Evolutionary conservation across 2,888 invertebrate species (phyloP).

Genomic region (Trilocha varians): DNA sequence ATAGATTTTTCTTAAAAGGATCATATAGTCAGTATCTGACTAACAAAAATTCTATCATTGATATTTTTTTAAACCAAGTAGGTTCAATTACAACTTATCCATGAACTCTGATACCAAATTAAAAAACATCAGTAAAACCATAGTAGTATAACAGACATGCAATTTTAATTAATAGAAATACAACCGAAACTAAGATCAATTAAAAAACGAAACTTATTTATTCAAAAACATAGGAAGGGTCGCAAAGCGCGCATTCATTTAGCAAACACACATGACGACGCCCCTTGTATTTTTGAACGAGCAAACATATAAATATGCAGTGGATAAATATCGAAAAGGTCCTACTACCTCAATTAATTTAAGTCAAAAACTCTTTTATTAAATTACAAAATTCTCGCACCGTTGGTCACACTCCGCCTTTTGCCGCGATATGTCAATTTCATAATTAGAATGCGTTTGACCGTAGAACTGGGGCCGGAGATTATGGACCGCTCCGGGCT

Average conservation of each 20-base stretch:
- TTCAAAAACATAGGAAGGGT: slow-evolving; percentile 18
- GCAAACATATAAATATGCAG: slow-evolving; percentile 70
- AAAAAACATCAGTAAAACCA: too few relatives aligned
- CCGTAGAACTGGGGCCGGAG: slow-evolving; percentile 49
- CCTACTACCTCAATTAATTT: slow-evolving; percentile 53
- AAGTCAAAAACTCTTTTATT: slow-evolving; percentile 66
- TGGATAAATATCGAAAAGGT: slow-evolving; percentile 56
- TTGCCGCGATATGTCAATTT: slow-evolving; percentile 66
- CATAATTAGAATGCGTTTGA: slow-evolving; percentile 72
- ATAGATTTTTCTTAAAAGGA: too few relatives aligned
- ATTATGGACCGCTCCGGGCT: slow-evolving; percentile 50
- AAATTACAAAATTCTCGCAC: slow-evolving; percentile 58
- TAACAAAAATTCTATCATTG: too few relatives aligned
- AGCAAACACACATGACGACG: slow-evolving; percentile 39
- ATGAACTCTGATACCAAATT: too few relatives aligned
- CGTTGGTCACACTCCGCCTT: slow-evolving; percentile 26
- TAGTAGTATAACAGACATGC: too few relatives aligned
- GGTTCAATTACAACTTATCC: too few relatives aligned
- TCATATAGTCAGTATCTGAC: too few relatives aligned
- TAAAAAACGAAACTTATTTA: not conserved
- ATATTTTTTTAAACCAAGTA: too few relatives aligned
- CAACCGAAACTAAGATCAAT: too few relatives aligned
- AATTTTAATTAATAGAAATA: too few relatives aligned
- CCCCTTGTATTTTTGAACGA: slow-evolving; percentile 40
- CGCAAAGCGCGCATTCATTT: slow-evolving; percentile 36